Evolutionary conservation across 2,797 vertebrate genomes (phyloP).

Genomic region (Lagocephalus sceleratus): DNA sequence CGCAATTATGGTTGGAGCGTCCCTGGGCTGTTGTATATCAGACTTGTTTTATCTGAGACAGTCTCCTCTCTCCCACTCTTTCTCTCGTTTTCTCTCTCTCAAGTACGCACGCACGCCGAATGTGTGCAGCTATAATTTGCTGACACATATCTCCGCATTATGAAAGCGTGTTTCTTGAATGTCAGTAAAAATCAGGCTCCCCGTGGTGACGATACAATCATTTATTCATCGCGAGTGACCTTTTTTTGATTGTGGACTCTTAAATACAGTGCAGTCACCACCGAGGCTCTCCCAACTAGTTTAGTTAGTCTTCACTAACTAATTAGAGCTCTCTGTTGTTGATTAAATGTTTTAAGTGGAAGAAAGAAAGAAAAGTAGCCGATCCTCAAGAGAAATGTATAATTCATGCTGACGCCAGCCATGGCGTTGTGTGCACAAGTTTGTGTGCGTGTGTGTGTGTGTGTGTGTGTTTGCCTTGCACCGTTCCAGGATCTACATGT

Average conservation of each 20-base stretch:
- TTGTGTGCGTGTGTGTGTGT: constrained; percentile 22
- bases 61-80: not conserved
- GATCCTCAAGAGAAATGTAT: constrained; percentile 72
- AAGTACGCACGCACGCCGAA: constrained; percentile 3
- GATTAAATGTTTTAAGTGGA: constrained; percentile 10
- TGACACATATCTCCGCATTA: constrained; percentile 58
- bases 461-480: constrained; percentile 33
- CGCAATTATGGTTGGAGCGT: constrained; percentile 71
- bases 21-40: constrained; percentile 46
- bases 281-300: constrained; percentile 11
- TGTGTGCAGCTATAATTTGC: constrained; percentile 51
- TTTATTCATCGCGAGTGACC: constrained; percentile 73
- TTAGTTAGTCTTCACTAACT: constrained; percentile 27
- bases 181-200: constrained; percentile 68
- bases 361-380: constrained; percentile 29
- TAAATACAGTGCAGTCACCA: constrained; percentile 11
- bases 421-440: too few relatives aligned
- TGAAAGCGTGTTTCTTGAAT: constrained; percentile 61
- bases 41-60: constrained; percentile 62
- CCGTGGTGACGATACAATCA: constrained; percentile 68
- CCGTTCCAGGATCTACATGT: constrained; percentile 39
- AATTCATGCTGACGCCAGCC: constrained; percentile 68
- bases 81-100: not conserved
- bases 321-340: constrained; percentile 29
- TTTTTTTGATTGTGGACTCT: constrained; percentile 22